Base-by-base conservation (phyloP, 1,140 invertebrate species). In the Plutomurus gul region DNA sequence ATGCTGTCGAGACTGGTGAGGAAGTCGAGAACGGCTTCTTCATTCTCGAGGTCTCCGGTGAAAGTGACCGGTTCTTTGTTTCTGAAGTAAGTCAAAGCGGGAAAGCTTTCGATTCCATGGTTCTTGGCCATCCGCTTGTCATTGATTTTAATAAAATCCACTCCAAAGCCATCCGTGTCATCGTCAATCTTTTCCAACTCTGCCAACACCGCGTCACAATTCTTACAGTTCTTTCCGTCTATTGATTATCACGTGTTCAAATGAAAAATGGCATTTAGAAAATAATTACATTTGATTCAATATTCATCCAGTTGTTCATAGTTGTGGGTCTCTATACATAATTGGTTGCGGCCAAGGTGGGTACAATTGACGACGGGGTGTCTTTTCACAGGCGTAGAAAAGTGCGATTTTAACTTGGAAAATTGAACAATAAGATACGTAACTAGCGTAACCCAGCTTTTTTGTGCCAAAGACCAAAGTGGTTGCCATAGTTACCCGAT, bases 71-170 rank as follows among this genome's bases (percentile, higher is more conserved):
- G 94, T 90, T 96, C 93, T 87, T 93, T 95, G 86, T 96, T 94
- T 82, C 93, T 92, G 89, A 97, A 97, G 86, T 96, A 97, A 82
- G 95, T 95, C 87, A 97, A 93, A 76, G 95, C 93, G 78, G 96
- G 96, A 86, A 97, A 97, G 87, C 91, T 95, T 87, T 93, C 95
- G 87, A 97, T 95, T 84, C 95, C 95, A 91, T 96, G 95, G 84
- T 96, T 94, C 86, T 97, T 97, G 72, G 96, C 95, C 84, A 95
- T 89, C 88, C 95, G 91, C 90, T 96, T 96, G 88, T 97, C 96
- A 89, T 96, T 96, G 86, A 96, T 96, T 88, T 97, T 97, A 78
- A 96, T 94, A 88, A 97, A 95, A 87, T 95, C 93, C 82, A 97
- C 94, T 84, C 95, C 95, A 87, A 96, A 96, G 40, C 93, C 92